These are phyloP conservation scores for Ooceraea biroi DNA, from an alignment of 1,140 invertebrate genomes.

Conservation along the genomic window DNA sequence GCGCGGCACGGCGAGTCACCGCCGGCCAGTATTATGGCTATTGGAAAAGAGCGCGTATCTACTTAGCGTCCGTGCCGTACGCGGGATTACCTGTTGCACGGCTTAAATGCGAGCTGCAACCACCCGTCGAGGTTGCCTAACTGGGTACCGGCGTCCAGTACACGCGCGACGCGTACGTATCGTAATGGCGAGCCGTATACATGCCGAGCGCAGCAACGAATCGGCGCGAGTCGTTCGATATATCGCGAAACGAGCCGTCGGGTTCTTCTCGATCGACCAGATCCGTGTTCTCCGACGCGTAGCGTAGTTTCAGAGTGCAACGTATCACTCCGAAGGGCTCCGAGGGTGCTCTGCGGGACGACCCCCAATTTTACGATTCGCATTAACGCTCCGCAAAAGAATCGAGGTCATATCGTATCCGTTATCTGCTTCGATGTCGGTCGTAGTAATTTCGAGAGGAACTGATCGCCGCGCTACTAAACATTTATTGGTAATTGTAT, in stretches of 20 bases:
- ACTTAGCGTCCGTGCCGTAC: conserved; percentile 67
- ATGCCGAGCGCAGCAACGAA: conserved; percentile 50
- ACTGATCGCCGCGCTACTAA: not conserved
- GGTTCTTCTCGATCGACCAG: conserved; percentile 24
- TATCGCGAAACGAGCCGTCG: conserved; percentile 59
- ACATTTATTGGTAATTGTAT: no score
- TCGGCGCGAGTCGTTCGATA: conserved; percentile 51
- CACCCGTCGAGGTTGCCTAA: conserved; percentile 71
- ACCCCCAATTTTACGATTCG: conserved; percentile 13
- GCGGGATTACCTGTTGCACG: conserved; percentile 68
- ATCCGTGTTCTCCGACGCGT: conserved; percentile 27
- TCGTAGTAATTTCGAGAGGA: not conserved
- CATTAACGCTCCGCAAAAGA: not conserved
- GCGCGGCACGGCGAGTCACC: conserved; percentile 29
- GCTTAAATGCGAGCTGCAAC: conserved; percentile 64
- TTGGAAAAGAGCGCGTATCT: conserved; percentile 68
- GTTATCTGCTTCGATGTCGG: not conserved
- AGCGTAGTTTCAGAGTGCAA: conserved; percentile 38
- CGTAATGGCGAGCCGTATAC: conserved; percentile 39
- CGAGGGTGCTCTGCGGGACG: not conserved
- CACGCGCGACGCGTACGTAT: conserved; percentile 53
- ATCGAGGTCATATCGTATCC: conserved; percentile 5
- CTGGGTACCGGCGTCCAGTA: conserved; percentile 60
- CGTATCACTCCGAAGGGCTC: conserved; percentile 28
- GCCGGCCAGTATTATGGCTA: conserved; percentile 22